phyloP scores from a whole-genome alignment of 1,140 invertebrate species.

The Aphelenchoides besseyi region DNA sequence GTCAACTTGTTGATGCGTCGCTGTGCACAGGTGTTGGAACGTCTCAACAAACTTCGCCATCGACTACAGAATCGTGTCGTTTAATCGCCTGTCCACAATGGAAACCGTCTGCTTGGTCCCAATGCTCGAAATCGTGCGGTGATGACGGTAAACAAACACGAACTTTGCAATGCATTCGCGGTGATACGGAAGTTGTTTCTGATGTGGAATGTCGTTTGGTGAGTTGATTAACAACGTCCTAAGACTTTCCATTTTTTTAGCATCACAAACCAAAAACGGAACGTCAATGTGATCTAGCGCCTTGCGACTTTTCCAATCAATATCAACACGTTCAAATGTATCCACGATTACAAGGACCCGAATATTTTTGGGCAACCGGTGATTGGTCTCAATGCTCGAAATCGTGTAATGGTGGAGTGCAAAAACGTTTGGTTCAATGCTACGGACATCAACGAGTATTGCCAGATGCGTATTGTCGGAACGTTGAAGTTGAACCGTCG shows the following conservation, averaged over 20 bases:
- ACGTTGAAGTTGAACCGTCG: conserved; percentile 40
- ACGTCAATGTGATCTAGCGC: conserved; percentile 31
- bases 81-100: conserved; percentile 11
- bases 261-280: conserved; percentile 36
- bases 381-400: conserved; percentile 52
- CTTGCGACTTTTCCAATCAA: conserved; percentile 13
- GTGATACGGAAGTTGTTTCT: conserved; percentile 29
- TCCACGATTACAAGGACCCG: conserved; percentile 20
- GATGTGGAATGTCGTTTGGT: conserved; percentile 47
- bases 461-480: conserved; percentile 49
- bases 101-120: background rate
- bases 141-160: conserved; percentile 40
- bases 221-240: conserved; percentile 1
- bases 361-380: conserved; percentile 52
- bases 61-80: background rate
- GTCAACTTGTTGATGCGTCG: conserved; percentile 44
- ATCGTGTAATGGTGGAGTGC: conserved; percentile 52
- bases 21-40: conserved; percentile 31
- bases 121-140: conserved; percentile 57
- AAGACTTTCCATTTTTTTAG: conserved; percentile 21
- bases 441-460: conserved; percentile 49
- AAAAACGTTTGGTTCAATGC: conserved; percentile 53
- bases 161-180: conserved; percentile 50
- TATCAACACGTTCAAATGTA: background rate
- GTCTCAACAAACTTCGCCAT: background rate